Conservation (phyloP, 2,797 vertebrate species). For the Lycodopsis pacificus region DNA sequence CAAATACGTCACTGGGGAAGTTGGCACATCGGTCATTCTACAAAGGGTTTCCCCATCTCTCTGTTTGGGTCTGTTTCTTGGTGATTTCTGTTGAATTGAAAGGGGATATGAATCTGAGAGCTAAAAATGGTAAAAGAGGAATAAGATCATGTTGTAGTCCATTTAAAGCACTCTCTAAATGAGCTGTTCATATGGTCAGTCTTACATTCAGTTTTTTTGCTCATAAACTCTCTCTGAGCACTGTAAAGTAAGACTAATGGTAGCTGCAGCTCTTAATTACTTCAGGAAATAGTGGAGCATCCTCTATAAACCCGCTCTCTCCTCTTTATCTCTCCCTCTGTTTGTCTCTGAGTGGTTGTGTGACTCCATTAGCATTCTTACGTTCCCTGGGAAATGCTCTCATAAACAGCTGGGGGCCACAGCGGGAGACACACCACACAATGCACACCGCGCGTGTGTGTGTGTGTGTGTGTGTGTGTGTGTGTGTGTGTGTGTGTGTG, state of each 20-base stretch:
- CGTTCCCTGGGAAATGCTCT: constrained; percentile 70
- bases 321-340: constrained; percentile 14
- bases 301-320: constrained; percentile 39
- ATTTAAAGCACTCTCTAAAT: background rate
- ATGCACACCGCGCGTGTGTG: constrained; percentile 26
- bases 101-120: background rate
- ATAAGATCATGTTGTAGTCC: background rate
- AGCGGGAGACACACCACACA: constrained; percentile 46
- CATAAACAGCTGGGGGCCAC: constrained; percentile 70
- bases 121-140: background rate
- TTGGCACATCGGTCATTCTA: constrained; percentile 18
- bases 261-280: constrained; percentile 39
- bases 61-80: background rate
- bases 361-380: constrained; percentile 61
- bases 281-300: constrained; percentile 44
- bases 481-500: background rate
- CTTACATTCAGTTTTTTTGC: background rate
- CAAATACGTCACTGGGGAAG: constrained; percentile 25
- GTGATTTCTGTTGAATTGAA: background rate
- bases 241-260: constrained; percentile 27
- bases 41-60: constrained; percentile 20
- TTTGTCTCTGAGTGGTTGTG: constrained; percentile 48
- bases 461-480: background rate
- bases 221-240: background rate
- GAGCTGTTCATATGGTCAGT: background rate